Conservation (phyloP, 1,140 invertebrate species). For the Cepaea nemoralis region DNA sequence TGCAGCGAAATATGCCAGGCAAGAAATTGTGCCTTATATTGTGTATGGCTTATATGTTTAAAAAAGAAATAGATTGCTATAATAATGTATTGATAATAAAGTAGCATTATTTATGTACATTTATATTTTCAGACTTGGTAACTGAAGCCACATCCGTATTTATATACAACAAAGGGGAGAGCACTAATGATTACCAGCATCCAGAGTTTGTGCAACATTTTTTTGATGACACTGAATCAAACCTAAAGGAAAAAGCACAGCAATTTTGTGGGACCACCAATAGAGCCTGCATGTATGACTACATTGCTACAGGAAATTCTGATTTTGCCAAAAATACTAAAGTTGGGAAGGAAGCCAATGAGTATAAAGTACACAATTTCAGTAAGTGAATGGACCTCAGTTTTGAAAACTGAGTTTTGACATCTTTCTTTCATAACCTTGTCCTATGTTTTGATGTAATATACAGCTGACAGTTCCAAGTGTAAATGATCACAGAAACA, state of each 20-base stretch:
- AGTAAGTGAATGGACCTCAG: too few species aligned
- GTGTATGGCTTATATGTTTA: too few species aligned
- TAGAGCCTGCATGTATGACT: conserved; percentile 51
- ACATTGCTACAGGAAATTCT: conserved; percentile 46
- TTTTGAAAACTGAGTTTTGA: too few species aligned
- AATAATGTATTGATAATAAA: too few species aligned
- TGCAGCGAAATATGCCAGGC: too few species aligned
- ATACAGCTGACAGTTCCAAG: too few species aligned
- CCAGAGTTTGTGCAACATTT: conserved; percentile 46
- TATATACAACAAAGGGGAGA: conserved; percentile 41
- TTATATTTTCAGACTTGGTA: conserved; percentile 44
- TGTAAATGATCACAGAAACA: too few species aligned
- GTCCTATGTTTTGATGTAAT: not conserved
- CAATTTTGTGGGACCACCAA: conserved; percentile 40
- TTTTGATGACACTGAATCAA: conserved; percentile 38
- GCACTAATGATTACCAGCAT: conserved; percentile 39
- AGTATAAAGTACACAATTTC: not conserved
- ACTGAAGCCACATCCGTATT: conserved; percentile 37
- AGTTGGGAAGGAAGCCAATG: not conserved
- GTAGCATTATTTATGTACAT: too few species aligned
- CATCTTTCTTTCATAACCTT: not conserved
- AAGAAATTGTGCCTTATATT: too few species aligned
- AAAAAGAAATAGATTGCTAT: too few species aligned
- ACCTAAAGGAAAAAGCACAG: conserved; percentile 21
- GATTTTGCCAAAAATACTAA: conserved; percentile 42